A percentile compares a stretch with the other conserved stretches of the same genome.
phyloP scores from a whole-genome alignment of 2,113 vertebrate species.

The Poecilia latipinna region DNA sequence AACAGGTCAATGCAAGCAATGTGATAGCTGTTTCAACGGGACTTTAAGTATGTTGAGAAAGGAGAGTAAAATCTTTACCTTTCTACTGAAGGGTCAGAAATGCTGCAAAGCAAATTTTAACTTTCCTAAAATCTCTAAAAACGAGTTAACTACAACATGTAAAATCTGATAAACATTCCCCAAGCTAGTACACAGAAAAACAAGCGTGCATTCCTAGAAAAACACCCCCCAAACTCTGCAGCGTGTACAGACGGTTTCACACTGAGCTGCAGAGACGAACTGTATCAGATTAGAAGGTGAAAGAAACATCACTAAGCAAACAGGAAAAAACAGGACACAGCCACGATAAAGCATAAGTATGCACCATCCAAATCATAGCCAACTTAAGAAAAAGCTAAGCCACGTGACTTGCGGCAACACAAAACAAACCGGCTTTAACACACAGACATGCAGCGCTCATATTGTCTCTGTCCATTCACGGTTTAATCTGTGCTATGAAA shows the following conservation, averaged over 20 bases:
- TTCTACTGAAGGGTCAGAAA: background rate
- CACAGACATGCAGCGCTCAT: constrained; percentile 64
- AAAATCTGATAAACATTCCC: constrained; percentile 8
- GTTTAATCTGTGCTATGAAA: constrained; percentile 46
- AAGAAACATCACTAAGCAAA: constrained; percentile 37
- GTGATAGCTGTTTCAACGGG: background rate
- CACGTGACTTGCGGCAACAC: constrained; percentile 35
- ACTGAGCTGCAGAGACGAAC: constrained; percentile 23
- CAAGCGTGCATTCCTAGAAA: constrained; percentile 47
- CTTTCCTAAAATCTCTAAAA: background rate
- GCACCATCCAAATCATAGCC: constrained; percentile 47
- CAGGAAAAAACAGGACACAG: constrained; percentile 7
- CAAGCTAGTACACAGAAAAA: constrained; percentile 20
- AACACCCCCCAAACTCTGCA: constrained; percentile 25
- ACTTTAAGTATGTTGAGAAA: background rate
- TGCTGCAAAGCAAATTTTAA: background rate
- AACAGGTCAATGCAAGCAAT: too few relatives aligned
- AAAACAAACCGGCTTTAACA: constrained; percentile 37
- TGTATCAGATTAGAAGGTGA: constrained; percentile 15
- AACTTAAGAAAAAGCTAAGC: constrained; percentile 41
- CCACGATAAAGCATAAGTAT: background rate
- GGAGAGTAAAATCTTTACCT: background rate
- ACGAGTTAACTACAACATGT: background rate
- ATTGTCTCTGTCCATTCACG: constrained; percentile 40
- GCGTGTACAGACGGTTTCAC: constrained; percentile 13